Conservation (phyloP, 2,888 invertebrate genomes). For the Choristoneura rosaceana region DNA sequence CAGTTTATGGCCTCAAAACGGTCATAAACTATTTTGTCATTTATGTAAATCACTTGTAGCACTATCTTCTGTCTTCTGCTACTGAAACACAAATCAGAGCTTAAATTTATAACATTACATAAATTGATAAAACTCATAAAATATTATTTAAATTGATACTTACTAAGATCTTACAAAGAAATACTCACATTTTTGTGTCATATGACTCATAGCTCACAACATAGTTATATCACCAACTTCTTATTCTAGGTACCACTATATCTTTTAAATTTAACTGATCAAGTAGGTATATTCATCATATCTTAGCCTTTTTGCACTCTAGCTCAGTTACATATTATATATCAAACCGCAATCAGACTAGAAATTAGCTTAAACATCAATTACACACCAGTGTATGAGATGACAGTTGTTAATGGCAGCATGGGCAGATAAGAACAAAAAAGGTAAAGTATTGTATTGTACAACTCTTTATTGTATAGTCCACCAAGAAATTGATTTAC, state of each 20-base stretch:
- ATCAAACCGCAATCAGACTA: too few species aligned
- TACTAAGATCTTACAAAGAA: conserved; percentile 53
- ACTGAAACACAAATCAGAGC: conserved; percentile 64
- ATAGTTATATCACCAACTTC: conserved; percentile 27
- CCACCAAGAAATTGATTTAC: too few species aligned
- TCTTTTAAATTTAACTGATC: conserved; percentile 11
- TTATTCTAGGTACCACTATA: conserved; percentile 24
- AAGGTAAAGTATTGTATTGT: too few species aligned
- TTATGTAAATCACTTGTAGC: conserved; percentile 51
- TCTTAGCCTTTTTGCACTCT: conserved; percentile 4
- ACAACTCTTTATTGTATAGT: too few species aligned
- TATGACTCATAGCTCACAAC: conserved; percentile 17
- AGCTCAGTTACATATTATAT: background rate
- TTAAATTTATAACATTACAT: conserved; percentile 12
- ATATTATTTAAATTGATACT: conserved; percentile 68
- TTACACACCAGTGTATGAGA: too few species aligned
- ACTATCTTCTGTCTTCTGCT: conserved; percentile 54
- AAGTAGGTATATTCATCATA: background rate
- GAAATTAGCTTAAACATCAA: too few species aligned
- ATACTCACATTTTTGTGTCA: conserved; percentile 35
- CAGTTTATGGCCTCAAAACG: conserved; percentile 74
- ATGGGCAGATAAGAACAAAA: too few species aligned
- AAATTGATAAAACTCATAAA: conserved; percentile 12
- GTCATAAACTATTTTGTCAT: conserved; percentile 70
- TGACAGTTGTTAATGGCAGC: too few species aligned